Conservation (phyloP, 2,888 invertebrate species). For the Trachelus iudaicus region DNA sequence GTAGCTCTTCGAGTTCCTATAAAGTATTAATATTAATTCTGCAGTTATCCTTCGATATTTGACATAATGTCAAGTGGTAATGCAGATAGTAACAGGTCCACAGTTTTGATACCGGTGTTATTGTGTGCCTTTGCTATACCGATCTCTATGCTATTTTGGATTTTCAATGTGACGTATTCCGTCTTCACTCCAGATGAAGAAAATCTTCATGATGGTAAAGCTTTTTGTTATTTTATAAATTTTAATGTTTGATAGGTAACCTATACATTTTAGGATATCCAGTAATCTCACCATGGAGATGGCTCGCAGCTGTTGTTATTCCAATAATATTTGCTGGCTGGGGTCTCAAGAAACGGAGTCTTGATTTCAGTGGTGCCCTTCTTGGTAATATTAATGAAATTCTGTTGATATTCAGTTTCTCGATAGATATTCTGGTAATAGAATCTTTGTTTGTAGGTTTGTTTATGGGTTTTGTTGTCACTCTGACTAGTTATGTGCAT, state of each 20-base stretch:
- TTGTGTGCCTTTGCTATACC: conserved; percentile 78
- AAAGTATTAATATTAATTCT: not conserved
- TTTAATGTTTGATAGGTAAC: conserved; percentile 17
- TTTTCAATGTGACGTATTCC: conserved; percentile 76
- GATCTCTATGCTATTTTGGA: conserved; percentile 82
- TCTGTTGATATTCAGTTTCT: not conserved
- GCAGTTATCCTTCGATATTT: not conserved
- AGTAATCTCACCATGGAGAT: conserved; percentile 74
- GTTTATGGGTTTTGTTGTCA: conserved; percentile 80
- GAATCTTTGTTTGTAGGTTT: conserved; percentile 67
- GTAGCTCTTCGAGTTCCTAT: not conserved
- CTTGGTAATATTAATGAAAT: conserved; percentile 60
- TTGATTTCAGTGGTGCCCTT: conserved; percentile 78
- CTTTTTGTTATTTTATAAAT: conserved; percentile 15
- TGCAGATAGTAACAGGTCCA: conserved; percentile 29
- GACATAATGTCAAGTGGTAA: conserved; percentile 22
- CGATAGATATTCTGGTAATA: not conserved
- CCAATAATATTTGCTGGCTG: conserved; percentile 76
- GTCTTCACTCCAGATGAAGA: conserved; percentile 69
- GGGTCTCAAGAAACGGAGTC: conserved; percentile 76
- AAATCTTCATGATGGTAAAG: conserved; percentile 63
- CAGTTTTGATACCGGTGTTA: conserved; percentile 70
- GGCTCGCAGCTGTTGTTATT: conserved; percentile 73
- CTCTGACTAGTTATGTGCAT: conserved; percentile 83
- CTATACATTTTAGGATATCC: conserved; percentile 68